Base-by-base conservation (phyloP, 2,113 vertebrate genomes). In the Podarcis raffonei region DNA sequence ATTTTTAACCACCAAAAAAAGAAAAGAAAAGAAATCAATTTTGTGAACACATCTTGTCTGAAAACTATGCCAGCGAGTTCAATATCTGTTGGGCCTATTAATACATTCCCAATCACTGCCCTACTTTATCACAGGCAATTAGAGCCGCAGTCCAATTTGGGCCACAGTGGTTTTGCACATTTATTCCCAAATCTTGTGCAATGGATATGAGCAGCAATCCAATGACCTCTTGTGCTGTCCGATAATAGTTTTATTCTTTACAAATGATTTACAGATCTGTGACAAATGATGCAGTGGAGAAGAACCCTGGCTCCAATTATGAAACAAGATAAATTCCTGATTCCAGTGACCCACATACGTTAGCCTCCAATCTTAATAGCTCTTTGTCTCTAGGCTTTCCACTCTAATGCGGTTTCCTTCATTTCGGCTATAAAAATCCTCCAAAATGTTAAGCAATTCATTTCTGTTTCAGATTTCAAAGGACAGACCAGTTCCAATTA, bases 391-490 rank as follows among this genome's bases (percentile, higher is more conserved):
- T 35, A 69, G 18, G 57, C 42, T 90, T 87, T 32, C 0, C 53
- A 35, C 1, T 9, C 78, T 85, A 57, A 90, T 74, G 0, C 68
- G 18, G 0, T 66, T 48, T 72, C 65, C 86, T 91, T 48, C 80
- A 18, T 90, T 94, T 87, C 59, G 84, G 0, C 1, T 37, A 4
- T 25, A 30, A 65, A 59, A 23, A 20, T 77, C 79, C 90, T 82
- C 3, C 62, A 1, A 53, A 85, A 68, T 77, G 4, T 74, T 88
- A 90, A 90, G 20, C 3, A 72, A 23, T 27, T 2, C 15, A 5
- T 8, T 20, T 81, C 57, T 84, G 76, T 76, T 92, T 81, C 32
- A 90, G 30, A 85, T 87, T 79, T 37, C 84, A 87, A 93, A 88
- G 0, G 83, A 68, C 3, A 53, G 5, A 4, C 4, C 1, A 37